These are phyloP conservation scores for Drosophila cardini DNA, from an alignment of 1,140 invertebrate genomes.

Conservation along the genomic window DNA sequence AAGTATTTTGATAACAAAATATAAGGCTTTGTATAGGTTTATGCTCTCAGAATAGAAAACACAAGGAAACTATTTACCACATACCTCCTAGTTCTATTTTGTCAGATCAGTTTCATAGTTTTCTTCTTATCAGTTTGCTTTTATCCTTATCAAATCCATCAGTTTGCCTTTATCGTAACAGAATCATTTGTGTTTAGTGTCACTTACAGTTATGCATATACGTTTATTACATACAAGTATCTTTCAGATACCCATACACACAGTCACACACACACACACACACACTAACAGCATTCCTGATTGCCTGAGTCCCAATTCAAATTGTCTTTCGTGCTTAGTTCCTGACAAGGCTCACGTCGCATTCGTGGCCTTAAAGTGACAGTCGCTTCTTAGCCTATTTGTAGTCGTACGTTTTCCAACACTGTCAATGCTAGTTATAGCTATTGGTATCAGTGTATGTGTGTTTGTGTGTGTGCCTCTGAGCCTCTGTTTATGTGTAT, in stretches of 20 bases:
- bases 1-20: no score
- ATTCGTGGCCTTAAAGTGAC: slow-evolving; percentile 49
- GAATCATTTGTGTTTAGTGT: slow-evolving; percentile 37
- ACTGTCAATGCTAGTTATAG: slow-evolving; percentile 64
- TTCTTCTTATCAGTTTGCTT: slow-evolving; percentile 19
- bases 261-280: background rate
- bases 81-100: background rate
- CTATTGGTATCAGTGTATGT: slow-evolving; percentile 22
- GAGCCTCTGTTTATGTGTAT: slow-evolving; percentile 45
- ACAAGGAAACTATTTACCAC: no score
- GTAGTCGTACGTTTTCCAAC: slow-evolving; percentile 36
- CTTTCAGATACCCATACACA: slow-evolving; percentile 6
- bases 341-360: slow-evolving; percentile 50
- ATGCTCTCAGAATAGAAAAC: no score
- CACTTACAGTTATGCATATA: slow-evolving; percentile 24
- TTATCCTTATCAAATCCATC: slow-evolving; percentile 17
- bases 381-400: slow-evolving; percentile 47
- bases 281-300: slow-evolving; percentile 24
- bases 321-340: slow-evolving; percentile 40
- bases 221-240: slow-evolving; percentile 15
- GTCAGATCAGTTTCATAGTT: background rate
- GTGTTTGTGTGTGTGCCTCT: slow-evolving; percentile 19
- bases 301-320: slow-evolving; percentile 46
- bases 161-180: background rate
- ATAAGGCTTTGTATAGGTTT: no score